phyloP scores from a whole-genome alignment of 2,113 vertebrate genomes.

The Lathamus discolor region DNA sequence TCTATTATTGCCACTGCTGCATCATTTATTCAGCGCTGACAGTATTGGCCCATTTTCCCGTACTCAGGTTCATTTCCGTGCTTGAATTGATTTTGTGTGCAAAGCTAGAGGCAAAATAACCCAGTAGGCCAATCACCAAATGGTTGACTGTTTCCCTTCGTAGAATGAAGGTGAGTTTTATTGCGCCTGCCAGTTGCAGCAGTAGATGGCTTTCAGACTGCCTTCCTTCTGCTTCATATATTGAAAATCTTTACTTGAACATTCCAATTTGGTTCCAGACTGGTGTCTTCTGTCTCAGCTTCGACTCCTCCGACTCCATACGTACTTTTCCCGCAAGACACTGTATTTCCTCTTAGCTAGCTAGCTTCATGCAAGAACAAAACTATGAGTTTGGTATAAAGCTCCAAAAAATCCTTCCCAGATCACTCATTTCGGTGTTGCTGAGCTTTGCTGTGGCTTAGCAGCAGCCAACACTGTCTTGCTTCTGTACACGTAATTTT shows the following conservation, averaged over 20 bases:
- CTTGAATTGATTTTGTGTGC: not conserved
- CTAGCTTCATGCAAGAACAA: not conserved
- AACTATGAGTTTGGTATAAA: not conserved
- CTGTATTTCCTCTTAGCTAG: not conserved
- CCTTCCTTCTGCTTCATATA: not conserved
- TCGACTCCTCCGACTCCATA: not conserved
- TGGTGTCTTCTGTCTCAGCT: not conserved
- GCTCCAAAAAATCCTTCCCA: not conserved
- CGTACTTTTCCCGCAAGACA: not conserved
- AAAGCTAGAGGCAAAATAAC: not conserved
- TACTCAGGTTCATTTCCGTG: not conserved
- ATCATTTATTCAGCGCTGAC: not conserved
- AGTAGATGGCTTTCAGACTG: not conserved
- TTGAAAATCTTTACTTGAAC: not conserved
- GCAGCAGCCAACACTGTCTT: not conserved
- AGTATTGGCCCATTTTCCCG: rapidly evolving
- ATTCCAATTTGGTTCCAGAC: not conserved
- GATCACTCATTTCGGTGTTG: not conserved
- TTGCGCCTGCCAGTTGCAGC: not conserved
- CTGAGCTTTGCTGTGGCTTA: not conserved
- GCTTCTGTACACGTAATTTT: not conserved
- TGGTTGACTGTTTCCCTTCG: not conserved
- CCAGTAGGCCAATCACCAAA: not conserved
- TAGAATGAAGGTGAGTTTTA: not conserved
- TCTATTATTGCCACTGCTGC: not conserved